Evolutionary conservation across 2,888 invertebrate species (phyloP), one percentile per base, ranked within the genome.

Genomic region (Rhagophthalmus giganteus): DNA sequence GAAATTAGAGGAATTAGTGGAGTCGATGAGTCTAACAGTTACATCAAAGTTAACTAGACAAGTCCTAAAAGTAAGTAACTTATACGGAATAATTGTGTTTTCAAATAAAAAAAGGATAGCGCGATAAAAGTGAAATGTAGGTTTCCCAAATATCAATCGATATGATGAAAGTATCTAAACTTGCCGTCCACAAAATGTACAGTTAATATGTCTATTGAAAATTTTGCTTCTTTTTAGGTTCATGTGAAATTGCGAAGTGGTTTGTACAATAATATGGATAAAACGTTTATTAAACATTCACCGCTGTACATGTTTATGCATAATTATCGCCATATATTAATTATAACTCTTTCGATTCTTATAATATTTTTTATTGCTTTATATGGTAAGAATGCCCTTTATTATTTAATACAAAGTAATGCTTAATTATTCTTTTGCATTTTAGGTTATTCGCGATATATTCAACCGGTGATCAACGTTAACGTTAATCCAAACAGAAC

Each of bases 1-100:
- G 72, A 70, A 74, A 57, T 61, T 73, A 32, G 69, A 70, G 9
- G 67, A 69, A 51, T 59, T 70, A 33, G 65, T 64, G 20, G 70
- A 74, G 38, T 67, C 70, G 2, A 68, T 75, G 68, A 70, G 67
- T 39, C 59, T 74, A 6, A 50, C 63, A 13, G 57, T 75, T 8
- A 55, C 54, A 26, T 74, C 74, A 1, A 59, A 61, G 34, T 38
- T 66, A 14, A 74, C 74, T 1, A 63, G 68, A 27, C 73, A 75
- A 62, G 57, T 60, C 38, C 44, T 68, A 7, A 65, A 61, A 57
- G 70, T 72, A 58, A 26, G 37, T 39, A 13, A 12, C 8, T 14
- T 9, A 13, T 9, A 2, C 24, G 3, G 2, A 3, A 12, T 31
- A 31, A 28, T 2, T 2, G 14, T 13, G 10, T n/a, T 13, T 33